These are phyloP conservation scores for Pandemis cinnamomeana DNA, from an alignment of 2,888 invertebrate species.

Conservation along the genomic window DNA sequence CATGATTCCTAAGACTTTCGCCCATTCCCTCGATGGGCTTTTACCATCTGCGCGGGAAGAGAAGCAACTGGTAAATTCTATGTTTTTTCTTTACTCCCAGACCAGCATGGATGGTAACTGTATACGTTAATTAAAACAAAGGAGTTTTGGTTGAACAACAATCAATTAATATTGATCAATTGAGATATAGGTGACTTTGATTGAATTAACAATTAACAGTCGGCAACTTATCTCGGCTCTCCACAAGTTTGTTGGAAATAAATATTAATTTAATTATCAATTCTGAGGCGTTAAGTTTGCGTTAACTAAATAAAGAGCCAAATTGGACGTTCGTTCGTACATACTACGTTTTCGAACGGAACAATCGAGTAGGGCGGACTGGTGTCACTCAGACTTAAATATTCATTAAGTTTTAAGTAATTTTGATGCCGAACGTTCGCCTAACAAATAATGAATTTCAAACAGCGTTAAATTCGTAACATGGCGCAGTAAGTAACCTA, in stretches of 20 bases:
- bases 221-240: neutral
- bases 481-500: neutral
- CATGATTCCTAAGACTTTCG: too few species aligned
- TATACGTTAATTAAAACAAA: too few species aligned
- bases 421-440: neutral
- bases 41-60: too few species aligned
- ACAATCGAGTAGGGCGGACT: neutral
- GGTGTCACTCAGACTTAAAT: slow-evolving; percentile 7
- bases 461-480: neutral
- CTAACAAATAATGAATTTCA: neutral
- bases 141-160: neutral
- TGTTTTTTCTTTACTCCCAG: too few species aligned
- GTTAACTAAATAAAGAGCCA: slow-evolving; percentile 3
- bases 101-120: too few species aligned
- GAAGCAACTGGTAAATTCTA: too few species aligned
- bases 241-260: slow-evolving; percentile 9
- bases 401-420: slow-evolving; percentile 9
- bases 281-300: slow-evolving; percentile 5
- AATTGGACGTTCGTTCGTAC: slow-evolving; percentile 7
- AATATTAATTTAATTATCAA: slow-evolving; percentile 13
- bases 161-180: neutral
- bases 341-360: neutral
- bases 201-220: neutral
- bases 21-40: too few species aligned
- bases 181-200: slow-evolving; percentile 1